Conservation (phyloP, 1,140 invertebrate genomes). For the Trachymyrmex septentrionalis region DNA sequence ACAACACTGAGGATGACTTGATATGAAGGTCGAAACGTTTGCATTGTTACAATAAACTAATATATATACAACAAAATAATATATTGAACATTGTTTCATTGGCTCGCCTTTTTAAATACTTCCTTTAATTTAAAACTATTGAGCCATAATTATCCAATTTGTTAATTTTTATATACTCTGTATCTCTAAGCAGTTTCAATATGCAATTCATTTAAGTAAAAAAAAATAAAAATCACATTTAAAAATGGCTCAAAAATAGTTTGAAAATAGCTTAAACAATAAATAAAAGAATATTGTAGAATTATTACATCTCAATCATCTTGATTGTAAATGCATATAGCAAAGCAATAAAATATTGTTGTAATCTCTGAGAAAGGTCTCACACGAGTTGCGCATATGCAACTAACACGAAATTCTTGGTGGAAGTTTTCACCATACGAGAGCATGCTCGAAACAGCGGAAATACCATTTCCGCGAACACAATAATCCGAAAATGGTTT, state of each 20-base stretch:
- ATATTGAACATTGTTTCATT: too few relatives aligned
- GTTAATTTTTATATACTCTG: too few relatives aligned
- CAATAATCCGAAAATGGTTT: conserved; percentile 44
- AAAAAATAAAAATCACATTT: background rate
- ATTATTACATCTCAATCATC: background rate
- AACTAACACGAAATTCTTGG: conserved; percentile 49
- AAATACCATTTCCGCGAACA: conserved; percentile 49
- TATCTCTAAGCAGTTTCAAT: background rate
- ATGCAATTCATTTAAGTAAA: background rate
- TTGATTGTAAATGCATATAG: background rate
- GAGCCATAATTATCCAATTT: too few relatives aligned
- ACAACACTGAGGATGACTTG: too few relatives aligned
- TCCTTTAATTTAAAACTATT: too few relatives aligned
- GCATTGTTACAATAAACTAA: too few relatives aligned
- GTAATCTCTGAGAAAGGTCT: conserved; percentile 2
- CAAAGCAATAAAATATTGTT: conserved; percentile 16
- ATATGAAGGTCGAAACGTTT: too few relatives aligned
- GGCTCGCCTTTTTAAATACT: too few relatives aligned
- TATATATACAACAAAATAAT: too few relatives aligned
- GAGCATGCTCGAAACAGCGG: conserved; percentile 40
- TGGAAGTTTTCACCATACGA: conserved; percentile 19
- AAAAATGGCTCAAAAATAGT: background rate
- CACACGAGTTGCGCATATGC: conserved; percentile 1
- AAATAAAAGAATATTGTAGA: background rate
- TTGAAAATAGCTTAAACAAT: background rate